A percentile compares a stretch with the other conserved stretches of the same genome.
phyloP scores from a whole-genome alignment of 1,140 invertebrate species.

The Aethina tumida region DNA sequence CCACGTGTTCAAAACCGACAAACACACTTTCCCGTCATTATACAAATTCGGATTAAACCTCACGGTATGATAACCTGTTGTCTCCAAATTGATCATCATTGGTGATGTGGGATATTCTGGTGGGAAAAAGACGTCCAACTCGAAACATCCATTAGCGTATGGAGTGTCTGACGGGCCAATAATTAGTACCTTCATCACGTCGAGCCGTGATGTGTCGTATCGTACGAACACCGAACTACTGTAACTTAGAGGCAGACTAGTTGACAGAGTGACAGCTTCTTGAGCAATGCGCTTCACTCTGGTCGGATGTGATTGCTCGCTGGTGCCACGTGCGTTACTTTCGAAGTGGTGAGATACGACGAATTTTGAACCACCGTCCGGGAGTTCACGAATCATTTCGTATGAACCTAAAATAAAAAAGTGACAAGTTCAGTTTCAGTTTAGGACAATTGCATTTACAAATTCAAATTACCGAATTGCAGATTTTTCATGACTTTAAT shows the following conservation, averaged over 20 bases:
- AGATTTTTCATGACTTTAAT: constrained; percentile 76
- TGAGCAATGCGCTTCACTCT: constrained; percentile 88
- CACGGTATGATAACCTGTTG: constrained; percentile 86
- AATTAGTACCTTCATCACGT: constrained; percentile 94
- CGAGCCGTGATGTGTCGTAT: constrained; percentile 86
- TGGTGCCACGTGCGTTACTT: constrained; percentile 74
- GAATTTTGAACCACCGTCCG: constrained; percentile 67
- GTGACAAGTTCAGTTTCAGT: not conserved
- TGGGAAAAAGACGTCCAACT: constrained; percentile 87
- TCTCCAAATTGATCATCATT: constrained; percentile 86
- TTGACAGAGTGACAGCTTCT: constrained; percentile 91
- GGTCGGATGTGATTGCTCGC: constrained; percentile 72
- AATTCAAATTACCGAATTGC: constrained; percentile 73
- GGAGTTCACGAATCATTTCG: constrained; percentile 79
- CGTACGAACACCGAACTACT: constrained; percentile 93
- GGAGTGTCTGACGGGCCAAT: constrained; percentile 84
- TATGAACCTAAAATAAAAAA: constrained; percentile 60
- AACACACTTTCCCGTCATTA: constrained; percentile 94
- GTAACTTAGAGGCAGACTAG: constrained; percentile 84
- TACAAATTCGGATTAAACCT: constrained; percentile 97
- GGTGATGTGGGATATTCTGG: constrained; percentile 74
- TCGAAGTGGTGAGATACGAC: constrained; percentile 88
- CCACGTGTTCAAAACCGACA: constrained; percentile 95
- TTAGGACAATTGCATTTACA: not conserved
- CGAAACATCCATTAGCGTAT: constrained; percentile 82